phyloP scores from a whole-genome alignment of 2,113 vertebrate species.

The Typhlomys cinereus region DNA sequence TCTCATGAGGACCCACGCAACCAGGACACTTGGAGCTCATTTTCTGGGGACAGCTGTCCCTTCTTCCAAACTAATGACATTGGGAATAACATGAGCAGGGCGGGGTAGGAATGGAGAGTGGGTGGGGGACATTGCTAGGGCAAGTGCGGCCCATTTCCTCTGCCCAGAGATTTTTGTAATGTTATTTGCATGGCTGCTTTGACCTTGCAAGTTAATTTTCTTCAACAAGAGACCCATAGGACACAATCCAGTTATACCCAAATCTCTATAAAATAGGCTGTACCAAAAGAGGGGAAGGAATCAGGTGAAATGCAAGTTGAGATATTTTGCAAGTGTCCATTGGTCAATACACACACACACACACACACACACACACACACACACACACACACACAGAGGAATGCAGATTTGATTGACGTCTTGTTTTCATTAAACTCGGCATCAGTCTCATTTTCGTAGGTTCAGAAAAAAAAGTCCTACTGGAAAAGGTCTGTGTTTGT shows the following conservation, averaged over 20 bases:
- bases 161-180: conserved; percentile 60
- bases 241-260: conserved; percentile 61
- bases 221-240: conserved; percentile 51
- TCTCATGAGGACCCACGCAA: conserved; percentile 21
- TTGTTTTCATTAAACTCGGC: conserved; percentile 55
- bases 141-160: conserved; percentile 17
- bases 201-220: conserved; percentile 61
- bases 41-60: conserved; percentile 75
- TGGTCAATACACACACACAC: conserved; percentile 54
- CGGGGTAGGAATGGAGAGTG: background rate
- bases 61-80: conserved; percentile 64
- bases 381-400: no score
- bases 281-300: conserved; percentile 26
- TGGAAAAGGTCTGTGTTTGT: background rate
- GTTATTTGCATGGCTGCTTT: conserved; percentile 65
- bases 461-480: background rate
- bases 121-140: background rate
- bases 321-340: conserved; percentile 51
- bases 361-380: no score
- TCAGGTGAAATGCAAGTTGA: background rate
- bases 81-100: conserved; percentile 52
- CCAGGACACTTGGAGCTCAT: background rate
- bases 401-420: conserved; percentile 48
- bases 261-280: conserved; percentile 61
- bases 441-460: background rate